Conservation (phyloP, 2,888 invertebrate genomes). For the Pimpla rufipes region DNA sequence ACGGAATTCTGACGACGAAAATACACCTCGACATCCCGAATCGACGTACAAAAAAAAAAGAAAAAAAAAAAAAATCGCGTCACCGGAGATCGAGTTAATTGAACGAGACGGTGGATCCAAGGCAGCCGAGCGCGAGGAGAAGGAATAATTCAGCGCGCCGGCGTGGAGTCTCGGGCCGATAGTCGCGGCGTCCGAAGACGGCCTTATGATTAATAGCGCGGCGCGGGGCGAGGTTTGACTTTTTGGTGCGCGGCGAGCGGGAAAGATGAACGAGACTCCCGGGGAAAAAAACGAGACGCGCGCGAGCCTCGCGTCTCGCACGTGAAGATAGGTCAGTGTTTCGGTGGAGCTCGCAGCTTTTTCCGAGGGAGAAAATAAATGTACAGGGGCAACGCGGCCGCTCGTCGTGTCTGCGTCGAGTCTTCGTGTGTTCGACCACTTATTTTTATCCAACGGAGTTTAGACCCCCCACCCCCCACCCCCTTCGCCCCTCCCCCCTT, state of each 20-base stretch:
- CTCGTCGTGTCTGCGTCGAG: neutral
- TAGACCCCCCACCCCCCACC: too few species aligned
- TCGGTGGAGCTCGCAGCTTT: neutral
- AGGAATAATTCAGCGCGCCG: too few species aligned
- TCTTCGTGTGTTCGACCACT: slow-evolving; percentile 6
- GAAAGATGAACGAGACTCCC: slow-evolving; percentile 33
- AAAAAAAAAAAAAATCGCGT: too few species aligned
- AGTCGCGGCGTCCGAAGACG: neutral
- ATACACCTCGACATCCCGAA: too few species aligned
- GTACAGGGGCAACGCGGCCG: neutral
- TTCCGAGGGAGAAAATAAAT: neutral
- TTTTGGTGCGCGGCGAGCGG: neutral
- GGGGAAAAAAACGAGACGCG: slow-evolving; percentile 2
- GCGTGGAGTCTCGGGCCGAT: neutral
- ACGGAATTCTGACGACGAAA: too few species aligned
- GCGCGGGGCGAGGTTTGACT: slow-evolving; percentile 27
- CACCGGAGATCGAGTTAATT: too few species aligned
- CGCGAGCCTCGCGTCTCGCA: neutral
- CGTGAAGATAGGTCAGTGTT: slow-evolving; percentile 61
- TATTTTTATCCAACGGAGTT: slow-evolving; percentile 44
- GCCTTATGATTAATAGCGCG: slow-evolving; percentile 11
- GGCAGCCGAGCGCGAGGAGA: too few species aligned
- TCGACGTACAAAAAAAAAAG: too few species aligned
- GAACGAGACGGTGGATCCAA: too few species aligned
- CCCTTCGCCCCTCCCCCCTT: too few species aligned